phyloP scores from a whole-genome alignment of 1,140 invertebrate genomes.

The Tetraneura akinire region DNA sequence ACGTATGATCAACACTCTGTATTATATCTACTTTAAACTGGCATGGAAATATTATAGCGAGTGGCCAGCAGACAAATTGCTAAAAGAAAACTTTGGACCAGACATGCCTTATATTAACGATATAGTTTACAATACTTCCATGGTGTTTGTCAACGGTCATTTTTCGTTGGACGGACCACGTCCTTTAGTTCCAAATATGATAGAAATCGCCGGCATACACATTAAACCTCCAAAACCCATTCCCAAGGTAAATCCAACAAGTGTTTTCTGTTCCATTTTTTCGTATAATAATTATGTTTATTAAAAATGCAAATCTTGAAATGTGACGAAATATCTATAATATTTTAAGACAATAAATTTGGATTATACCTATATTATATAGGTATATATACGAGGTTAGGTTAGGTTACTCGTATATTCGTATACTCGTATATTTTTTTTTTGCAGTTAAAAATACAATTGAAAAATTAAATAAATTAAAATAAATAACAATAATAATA shows the following conservation, averaged over 20 bases:
- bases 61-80: constrained; percentile 29
- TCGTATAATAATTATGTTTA: no score
- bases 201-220: constrained; percentile 71
- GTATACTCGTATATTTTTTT: no score
- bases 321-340: no score
- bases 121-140: constrained; percentile 64
- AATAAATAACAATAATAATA: no score
- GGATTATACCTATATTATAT: no score
- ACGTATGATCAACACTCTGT: constrained; percentile 52
- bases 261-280: no score
- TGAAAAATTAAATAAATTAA: no score
- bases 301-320: no score
- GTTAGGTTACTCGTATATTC: no score
- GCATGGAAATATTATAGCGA: constrained; percentile 30
- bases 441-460: no score
- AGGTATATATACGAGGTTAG: no score
- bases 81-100: constrained; percentile 53
- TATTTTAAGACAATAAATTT: no score
- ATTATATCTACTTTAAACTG: constrained; percentile 44
- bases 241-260: constrained; percentile 60
- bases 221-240: constrained; percentile 63
- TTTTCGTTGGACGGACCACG: constrained; percentile 64
- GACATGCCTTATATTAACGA: constrained; percentile 60
- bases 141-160: constrained; percentile 70
- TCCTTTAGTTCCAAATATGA: constrained; percentile 65